These are phyloP conservation scores for Pelodytes ibericus DNA, from an alignment of 2,797 vertebrate species.

Conservation along the genomic window DNA sequence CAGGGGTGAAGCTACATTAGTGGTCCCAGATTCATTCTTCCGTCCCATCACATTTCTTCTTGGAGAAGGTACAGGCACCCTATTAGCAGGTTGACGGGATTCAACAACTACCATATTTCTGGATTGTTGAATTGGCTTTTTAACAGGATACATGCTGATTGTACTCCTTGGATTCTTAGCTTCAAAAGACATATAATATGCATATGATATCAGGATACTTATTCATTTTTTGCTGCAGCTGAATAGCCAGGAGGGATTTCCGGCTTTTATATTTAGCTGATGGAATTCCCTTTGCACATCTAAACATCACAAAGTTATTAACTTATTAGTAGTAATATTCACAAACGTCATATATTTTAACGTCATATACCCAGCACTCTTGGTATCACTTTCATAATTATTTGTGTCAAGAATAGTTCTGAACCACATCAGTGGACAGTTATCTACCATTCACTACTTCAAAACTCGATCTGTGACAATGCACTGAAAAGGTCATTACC, in stretches of 20 bases:
- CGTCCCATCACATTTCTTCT: slow-evolving; percentile 8
- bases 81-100: slow-evolving; percentile 6
- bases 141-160: neutral
- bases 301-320: neutral
- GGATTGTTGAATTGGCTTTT: slow-evolving; percentile 48
- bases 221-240: slow-evolving; percentile 64
- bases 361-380: too few species aligned
- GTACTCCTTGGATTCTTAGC: slow-evolving; percentile 56
- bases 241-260: slow-evolving; percentile 57
- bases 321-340: too few species aligned
- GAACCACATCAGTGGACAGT: too few species aligned
- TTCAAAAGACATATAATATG: too few species aligned
- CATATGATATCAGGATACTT: slow-evolving; percentile 62
- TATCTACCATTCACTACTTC: too few species aligned
- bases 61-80: slow-evolving; percentile 46
- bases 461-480: too few species aligned
- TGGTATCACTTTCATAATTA: too few species aligned
- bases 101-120: neutral
- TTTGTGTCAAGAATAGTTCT: too few species aligned
- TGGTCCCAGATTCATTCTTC: neutral
- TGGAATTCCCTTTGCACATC: slow-evolving; percentile 67
- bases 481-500: too few species aligned
- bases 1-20: neutral
- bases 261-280: slow-evolving; percentile 59
- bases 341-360: too few species aligned